Percentiles rank a stretch among this genome's conserved stretches.
phyloP scores from a whole-genome alignment of 2,797 vertebrate genomes.

The Paedocypris micromegethes region DNA sequence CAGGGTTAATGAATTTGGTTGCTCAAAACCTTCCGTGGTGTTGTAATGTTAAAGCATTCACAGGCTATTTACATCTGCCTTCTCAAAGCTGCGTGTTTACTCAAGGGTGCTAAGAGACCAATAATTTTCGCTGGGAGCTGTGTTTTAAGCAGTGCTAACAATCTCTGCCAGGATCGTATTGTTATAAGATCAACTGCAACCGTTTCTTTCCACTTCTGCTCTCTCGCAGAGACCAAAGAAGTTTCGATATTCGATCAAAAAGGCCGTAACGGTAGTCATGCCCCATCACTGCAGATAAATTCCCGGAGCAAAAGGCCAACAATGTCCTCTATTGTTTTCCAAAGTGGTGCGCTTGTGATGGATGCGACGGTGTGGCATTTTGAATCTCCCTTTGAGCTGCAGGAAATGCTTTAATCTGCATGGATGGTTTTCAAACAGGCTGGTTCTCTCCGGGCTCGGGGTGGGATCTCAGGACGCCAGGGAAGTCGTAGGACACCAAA shows the following conservation, averaged over 20 bases:
- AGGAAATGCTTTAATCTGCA: conserved; percentile 33
- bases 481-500: background rate
- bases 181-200: background rate
- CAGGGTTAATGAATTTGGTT: conserved; percentile 2
- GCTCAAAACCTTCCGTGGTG: conserved; percentile 8
- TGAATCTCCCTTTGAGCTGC: conserved; percentile 34
- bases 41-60: background rate
- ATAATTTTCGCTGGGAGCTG: background rate
- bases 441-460: conserved; percentile 31
- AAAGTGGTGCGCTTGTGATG: conserved; percentile 27
- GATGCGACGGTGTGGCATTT: conserved; percentile 30
- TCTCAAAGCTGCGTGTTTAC: conserved; percentile 15
- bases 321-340: conserved; percentile 31
- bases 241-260: conserved; percentile 25
- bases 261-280: conserved; percentile 11
- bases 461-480: conserved; percentile 25
- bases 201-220: conserved; percentile 14
- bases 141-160: background rate
- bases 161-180: conserved; percentile 5
- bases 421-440: conserved; percentile 9
- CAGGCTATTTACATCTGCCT: background rate
- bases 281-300: conserved; percentile 13
- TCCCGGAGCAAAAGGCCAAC: conserved; percentile 27
- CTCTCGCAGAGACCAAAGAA: conserved; percentile 20
- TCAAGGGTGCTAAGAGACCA: background rate